phyloP scores from a whole-genome alignment of 2,797 vertebrate genomes.

The Eutrigla gurnardus region DNA sequence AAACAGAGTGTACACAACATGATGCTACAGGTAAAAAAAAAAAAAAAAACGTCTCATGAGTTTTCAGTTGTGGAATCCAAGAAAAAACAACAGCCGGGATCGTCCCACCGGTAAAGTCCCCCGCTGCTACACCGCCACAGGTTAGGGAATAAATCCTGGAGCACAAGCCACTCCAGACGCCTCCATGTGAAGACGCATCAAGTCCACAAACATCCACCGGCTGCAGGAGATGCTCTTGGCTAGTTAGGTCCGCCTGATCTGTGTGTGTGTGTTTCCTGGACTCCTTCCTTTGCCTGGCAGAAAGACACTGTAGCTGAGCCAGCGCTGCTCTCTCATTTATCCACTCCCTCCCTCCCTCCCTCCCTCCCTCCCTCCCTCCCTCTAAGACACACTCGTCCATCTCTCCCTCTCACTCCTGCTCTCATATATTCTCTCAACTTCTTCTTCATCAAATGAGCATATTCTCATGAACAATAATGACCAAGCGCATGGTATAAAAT shows the following conservation, averaged over 20 bases:
- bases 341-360: constrained; percentile 15
- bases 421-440: constrained; percentile 39
- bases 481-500: neutral
- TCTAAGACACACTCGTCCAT: constrained; percentile 53
- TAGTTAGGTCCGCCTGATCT: constrained; percentile 34
- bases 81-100: neutral
- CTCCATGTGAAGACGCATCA: constrained; percentile 48
- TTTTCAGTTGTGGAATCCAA: constrained; percentile 20
- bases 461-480: constrained; percentile 20
- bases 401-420: constrained; percentile 22
- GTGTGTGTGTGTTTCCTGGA: constrained; percentile 51
- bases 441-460: constrained; percentile 37
- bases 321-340: constrained; percentile 68
- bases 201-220: constrained; percentile 49
- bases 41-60: constrained; percentile 9
- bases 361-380: constrained; percentile 12
- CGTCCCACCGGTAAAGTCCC: constrained; percentile 42
- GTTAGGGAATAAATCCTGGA: constrained; percentile 57
- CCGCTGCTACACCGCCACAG: constrained; percentile 40
- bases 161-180: constrained; percentile 34
- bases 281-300: constrained; percentile 65
- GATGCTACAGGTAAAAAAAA: constrained; percentile 42
- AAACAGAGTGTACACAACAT: constrained; percentile 29
- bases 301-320: constrained; percentile 72
- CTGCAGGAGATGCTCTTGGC: constrained; percentile 55